Evolutionary conservation across 2,797 vertebrate species (phyloP), one percentile per base, ranked within the genome.

Genomic region (Aratinga solstitialis): DNA sequence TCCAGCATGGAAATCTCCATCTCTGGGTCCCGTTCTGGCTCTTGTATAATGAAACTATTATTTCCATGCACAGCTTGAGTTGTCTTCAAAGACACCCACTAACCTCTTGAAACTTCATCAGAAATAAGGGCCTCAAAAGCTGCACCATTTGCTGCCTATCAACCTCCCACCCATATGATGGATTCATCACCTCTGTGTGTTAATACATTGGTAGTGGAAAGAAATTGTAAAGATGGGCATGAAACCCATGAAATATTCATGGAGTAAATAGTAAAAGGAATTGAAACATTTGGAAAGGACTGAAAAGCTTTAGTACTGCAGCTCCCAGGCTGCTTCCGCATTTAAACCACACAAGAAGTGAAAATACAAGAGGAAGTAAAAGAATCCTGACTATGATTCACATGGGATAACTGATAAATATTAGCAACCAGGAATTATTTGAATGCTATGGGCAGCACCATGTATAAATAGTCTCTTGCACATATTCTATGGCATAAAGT

Each of bases 161-260:
- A 12, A 17, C 47, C 61, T 74, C 61, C 62, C 23, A 0, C 48
- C 77, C 45, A 11, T 12, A 54, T 7, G 40, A 45, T 9, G 11
- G 56, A 59, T 45, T 19, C 42, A 9, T 42, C 14, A 47, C 50
- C 66, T 34, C 26, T 22, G 21, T 17, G 40, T 1, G 9, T 16
- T 48, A 51, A 53, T 8, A 7, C 8, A 3, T 1, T 2, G 0
- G 34, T 0, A 15, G 10, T 4, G 21, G 48, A 12, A 61, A 43
- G 53, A 72, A 75, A 40, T 6, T 3, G 8, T 1, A 17, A 65
- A 69, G 62, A 48, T 4, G 59, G 63, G 59, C 78, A 62, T 8
- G 29, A 79, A 83, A 56, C 11, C 78, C 59, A 30, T 1, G 47
- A 77, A 74, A 53, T 23, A 53, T 54, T 68, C 43, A 9, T 5